phyloP scores from a whole-genome alignment of 53 echinoderm and acorn worm genomes.

The Astropecten irregularis region DNA sequence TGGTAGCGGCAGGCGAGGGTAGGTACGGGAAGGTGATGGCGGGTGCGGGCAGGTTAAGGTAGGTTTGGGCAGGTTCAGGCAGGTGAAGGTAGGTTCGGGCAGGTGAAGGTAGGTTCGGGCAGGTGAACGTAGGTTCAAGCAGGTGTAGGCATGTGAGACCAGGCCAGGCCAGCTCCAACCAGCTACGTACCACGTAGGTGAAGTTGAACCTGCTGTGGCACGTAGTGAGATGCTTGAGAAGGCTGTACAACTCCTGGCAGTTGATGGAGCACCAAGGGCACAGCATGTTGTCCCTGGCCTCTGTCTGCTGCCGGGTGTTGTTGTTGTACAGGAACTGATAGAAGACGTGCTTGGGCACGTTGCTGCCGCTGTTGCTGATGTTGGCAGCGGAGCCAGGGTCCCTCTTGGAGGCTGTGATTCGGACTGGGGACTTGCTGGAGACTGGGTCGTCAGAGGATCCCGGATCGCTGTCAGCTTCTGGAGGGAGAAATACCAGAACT shows the following conservation, averaged over 20 bases:
- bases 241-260: constrained; percentile 84
- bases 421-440: constrained; percentile 30
- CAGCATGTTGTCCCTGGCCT: constrained; percentile 90
- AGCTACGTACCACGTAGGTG: constrained; percentile 91
- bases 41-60: too few relatives aligned
- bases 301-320: constrained; percentile 96
- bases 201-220: constrained; percentile 96
- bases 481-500: not conserved
- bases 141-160: too few relatives aligned
- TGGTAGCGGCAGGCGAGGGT: too few relatives aligned
- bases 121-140: too few relatives aligned
- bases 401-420: constrained; percentile 53
- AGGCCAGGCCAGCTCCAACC: not conserved
- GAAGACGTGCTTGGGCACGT: constrained; percentile 69
- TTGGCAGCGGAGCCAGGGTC: constrained; percentile 16
- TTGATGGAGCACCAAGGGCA: constrained; percentile 98
- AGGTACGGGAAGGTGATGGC: too few relatives aligned
- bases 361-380: not conserved
- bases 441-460: constrained; percentile 3
- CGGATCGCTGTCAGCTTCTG: constrained; percentile 14
- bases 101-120: too few relatives aligned
- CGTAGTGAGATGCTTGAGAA: constrained; percentile 92
- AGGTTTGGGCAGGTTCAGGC: too few relatives aligned
- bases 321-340: constrained; percentile 99
- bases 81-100: not conserved